Evolutionary conservation across 2,888 invertebrate species (phyloP), one percentile per base, ranked within the genome.

Genomic region (Notodonta ziczac): DNA sequence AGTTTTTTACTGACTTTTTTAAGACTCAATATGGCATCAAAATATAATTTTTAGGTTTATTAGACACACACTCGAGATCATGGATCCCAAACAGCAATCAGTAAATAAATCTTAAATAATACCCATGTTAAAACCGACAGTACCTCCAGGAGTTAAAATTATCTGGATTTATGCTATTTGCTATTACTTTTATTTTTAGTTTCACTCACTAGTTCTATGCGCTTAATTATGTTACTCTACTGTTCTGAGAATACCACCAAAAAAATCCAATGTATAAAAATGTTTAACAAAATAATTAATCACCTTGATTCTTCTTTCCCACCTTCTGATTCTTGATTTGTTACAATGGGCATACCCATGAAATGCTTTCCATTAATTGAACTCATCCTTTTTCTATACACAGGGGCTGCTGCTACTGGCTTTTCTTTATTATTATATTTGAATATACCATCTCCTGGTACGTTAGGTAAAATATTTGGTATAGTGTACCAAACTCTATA

Each of bases 331-430:
- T 92, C 91, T 80, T 88, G 87, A 58, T 75, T 82, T 70, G 78
- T 93, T 83, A 95, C 95, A 58, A 97, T 89, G 12, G 97, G 97
- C 95, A 97, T 96, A 53, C 97, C 97, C 97, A 97, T 97, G 77
- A 97, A 97, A 77, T 94, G 89, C 78, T 94, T 94, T n/a, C 92
- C 94, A 85, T 94, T 91, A 63, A 86, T 81, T 71, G 93, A 86
- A 65, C 94, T 91, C 58, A 85, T 87, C 76, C 93, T 89, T 81
- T 94, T 93, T 73, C 89, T 86, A 65, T 86, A 78, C n/a, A 79
- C 68, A 75, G 83, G 86, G 64, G 86, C 82, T 76, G 76, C 71
- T 65, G 81, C 80, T 73, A 72, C 65, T 39, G 77, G 61, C 77
- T 89, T 93, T 32, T 89, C 91, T 79, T 95, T 96, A 75, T 96